Conservation (phyloP, 1,140 invertebrate species). For the Achatina immaculata region DNA sequence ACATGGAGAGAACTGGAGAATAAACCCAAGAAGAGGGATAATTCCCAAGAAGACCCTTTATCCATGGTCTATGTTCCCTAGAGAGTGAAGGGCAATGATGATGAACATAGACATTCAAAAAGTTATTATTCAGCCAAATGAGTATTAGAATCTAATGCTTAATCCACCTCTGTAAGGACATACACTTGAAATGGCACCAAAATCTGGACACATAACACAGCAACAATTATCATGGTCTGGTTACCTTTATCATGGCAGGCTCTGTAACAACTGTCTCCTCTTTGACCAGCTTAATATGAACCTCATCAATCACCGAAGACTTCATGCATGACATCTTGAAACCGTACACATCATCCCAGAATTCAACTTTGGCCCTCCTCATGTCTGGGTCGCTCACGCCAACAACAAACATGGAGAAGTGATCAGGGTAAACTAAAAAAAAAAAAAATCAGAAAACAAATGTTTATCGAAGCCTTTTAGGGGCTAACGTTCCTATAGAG, state of each 20-base stretch:
- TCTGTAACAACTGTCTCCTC: conserved; percentile 56
- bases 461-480: no score
- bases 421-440: conserved; percentile 65
- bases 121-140: no score
- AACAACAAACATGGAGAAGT: conserved; percentile 63
- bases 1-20: no score
- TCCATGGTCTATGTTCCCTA: no score
- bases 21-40: no score
- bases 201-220: not conserved
- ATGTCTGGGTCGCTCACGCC: conserved; percentile 60
- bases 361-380: conserved; percentile 56
- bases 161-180: no score
- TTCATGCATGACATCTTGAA: conserved; percentile 71
- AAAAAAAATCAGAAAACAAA: conserved; percentile 5
- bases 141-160: no score
- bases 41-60: no score
- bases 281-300: conserved; percentile 60
- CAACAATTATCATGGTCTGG: not conserved
- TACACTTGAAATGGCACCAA: no score
- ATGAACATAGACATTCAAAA: no score
- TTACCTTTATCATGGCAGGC: conserved; percentile 64
- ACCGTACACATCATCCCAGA: conserved; percentile 71
- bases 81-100: no score
- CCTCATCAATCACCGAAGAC: conserved; percentile 60
- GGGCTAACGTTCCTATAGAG: no score